Base-by-base conservation (phyloP, 2,888 invertebrate species). In the Conchocele bisecta region DNA sequence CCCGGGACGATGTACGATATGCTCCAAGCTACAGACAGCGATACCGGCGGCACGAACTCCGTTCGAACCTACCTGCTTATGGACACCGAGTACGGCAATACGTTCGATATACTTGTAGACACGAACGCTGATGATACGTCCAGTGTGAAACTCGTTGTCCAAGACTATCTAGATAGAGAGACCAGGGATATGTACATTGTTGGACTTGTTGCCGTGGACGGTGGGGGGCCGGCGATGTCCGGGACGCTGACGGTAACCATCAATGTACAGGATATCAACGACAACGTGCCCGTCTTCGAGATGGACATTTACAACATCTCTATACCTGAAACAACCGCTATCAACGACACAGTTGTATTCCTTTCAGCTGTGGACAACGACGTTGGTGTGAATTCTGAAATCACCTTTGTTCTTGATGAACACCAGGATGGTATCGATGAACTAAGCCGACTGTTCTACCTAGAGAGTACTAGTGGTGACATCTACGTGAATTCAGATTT, bases 361-460 rank as follows among this genome's bases (percentile, higher is more conserved):
- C 95, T 98, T 0, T 93, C 94, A 17, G 98, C 98, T 0, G 94
- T 93, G 6, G 98, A 98, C 89, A 93, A 93, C 33, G 98, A 98
- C 88, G 93, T 95, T 78, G 97, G 97, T 4, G 93, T 93, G 7
- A 98, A 97, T 89, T 94, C 92, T 3, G 89, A 91, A 58, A 89
- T 93, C 17, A 81, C 88, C 22, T 93, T 92, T 84, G 89, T 91
- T 83, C 91, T 89, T 7, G 83, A 82, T 37, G 71, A 75, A 11
- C 76, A 75, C 39, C 80, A 82, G 35, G 66, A 74, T 11, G 65
- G 65, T 24, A 68, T 64, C n/a, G 71, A 75, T 28, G 20, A 60
- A 13, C 60, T 84, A 7, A 65, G 79, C 28, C 48, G 71, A 24
- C 66, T 82, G 46, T 88, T 88, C 58, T 42, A 50, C n/a, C 50